phyloP scores from a whole-genome alignment of 2,113 vertebrate genomes.

The Melozone crissalis region DNA sequence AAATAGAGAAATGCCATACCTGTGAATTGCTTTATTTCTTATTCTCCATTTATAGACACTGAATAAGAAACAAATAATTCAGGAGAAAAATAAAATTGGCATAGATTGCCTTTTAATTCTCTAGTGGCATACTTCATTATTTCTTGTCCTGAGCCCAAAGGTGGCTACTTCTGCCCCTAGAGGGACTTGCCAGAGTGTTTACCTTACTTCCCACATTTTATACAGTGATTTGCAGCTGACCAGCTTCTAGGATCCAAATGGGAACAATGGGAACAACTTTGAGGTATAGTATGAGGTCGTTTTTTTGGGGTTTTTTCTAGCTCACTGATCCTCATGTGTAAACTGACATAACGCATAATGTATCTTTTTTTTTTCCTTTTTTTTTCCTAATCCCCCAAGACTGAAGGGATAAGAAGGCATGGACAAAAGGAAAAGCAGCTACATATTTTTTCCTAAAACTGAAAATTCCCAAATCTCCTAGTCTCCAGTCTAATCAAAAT shows the following conservation, averaged over 20 bases:
- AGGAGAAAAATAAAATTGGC: not conserved
- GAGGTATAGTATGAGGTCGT: not conserved
- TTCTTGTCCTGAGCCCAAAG: not conserved
- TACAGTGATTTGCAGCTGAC: conserved; percentile 27
- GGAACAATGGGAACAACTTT: not conserved
- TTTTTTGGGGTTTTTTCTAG: not conserved
- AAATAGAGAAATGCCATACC: not conserved
- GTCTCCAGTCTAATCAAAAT: conserved; percentile 45
- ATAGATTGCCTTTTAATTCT: not conserved
- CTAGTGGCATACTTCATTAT: not conserved
- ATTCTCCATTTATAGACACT: not conserved
- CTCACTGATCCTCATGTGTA: conserved; percentile 1
- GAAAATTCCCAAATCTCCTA: not conserved
- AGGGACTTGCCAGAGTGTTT: not conserved
- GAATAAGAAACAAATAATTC: not conserved
- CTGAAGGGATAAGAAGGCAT: not conserved
- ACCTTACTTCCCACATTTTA: conserved; percentile 41
- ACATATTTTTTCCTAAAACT: conserved; percentile 19
- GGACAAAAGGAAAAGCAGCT: conserved; percentile 34
- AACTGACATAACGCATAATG: not conserved
- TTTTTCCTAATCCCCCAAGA: not conserved
- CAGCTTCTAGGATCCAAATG: conserved; percentile 20
- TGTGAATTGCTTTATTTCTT: not conserved
- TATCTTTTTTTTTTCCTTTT: not conserved
- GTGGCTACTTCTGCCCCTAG: not conserved